Base-by-base conservation (phyloP, 2,888 invertebrate genomes). In the Oscheius sp. region DNA sequence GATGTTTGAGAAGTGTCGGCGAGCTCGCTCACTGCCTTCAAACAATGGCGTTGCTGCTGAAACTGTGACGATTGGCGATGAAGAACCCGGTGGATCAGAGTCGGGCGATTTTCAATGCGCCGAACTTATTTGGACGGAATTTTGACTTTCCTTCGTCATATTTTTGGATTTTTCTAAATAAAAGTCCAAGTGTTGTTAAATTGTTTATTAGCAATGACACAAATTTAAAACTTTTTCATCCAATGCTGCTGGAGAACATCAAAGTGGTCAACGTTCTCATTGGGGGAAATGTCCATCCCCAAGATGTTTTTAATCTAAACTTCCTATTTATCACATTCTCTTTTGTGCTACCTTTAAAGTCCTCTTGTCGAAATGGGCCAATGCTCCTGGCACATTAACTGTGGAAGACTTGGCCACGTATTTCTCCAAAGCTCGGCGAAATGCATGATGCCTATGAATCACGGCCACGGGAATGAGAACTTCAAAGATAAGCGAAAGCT, bases 201-300 rank as follows among this genome's bases (percentile, higher is more conserved):
- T 20, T 0, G 6, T 42, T 42, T 12, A 42, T 42, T 4, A 10
- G 46, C 17, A 6, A 45, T n/a, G 5, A 17, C 53, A n/a, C 33
- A 33, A 15, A 8, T 8, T 31, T 34, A 64, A 25, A 64, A 64
- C 25, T 64, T 64, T 25, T 64, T 64, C 64, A 64, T 64, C 69
- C 69, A 69, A n/a, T 69, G 69, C 17, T 45, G 31, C 25, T 53
- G 63, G 2, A 69, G 45, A 10, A 48, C 63, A 17, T 63, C 53
- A 46, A 69, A 69, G 34, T 69, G 63, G 33, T 69, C 64, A 12
- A 53, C 31, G 29, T 46, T 64, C 15, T 57, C 69, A 12, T n/a
- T 31, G 5, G 48, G 45, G 17, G 52, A 37, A n/a, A 69, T 69
- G 27, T 69, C 69, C 69, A 69, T 69, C 10, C 69, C 69, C 10